Evolutionary conservation across 2,113 vertebrate genomes (phyloP).

Genomic region (Odocoileus virginianus): DNA sequence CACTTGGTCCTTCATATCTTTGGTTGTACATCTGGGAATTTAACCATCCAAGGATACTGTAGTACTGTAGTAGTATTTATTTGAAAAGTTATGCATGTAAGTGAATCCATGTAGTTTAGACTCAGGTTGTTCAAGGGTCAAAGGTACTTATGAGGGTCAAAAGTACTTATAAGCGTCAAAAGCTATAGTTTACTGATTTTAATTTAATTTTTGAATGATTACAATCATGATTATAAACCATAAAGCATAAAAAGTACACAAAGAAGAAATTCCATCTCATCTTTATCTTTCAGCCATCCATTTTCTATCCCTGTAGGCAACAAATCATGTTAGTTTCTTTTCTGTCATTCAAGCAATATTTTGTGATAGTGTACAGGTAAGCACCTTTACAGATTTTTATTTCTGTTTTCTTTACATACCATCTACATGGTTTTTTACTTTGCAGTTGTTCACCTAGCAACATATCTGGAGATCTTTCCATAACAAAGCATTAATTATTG

Average conservation of each 20-base stretch:
- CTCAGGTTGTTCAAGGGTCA: not conserved
- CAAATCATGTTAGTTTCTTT: not conserved
- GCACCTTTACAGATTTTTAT: not conserved
- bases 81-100: not conserved
- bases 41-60: not conserved
- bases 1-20: not conserved
- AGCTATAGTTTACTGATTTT: not conserved
- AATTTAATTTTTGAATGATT: not conserved
- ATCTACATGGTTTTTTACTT: not conserved
- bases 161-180: not conserved
- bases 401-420: not conserved
- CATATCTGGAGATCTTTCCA: not conserved
- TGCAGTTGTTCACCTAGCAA: not conserved
- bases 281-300: not conserved
- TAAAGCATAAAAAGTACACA: not conserved
- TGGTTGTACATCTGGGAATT: not conserved
- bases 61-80: not conserved
- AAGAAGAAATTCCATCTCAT: not conserved
- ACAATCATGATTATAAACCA: not conserved
- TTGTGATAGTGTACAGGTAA: not conserved
- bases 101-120: not conserved
- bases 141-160: not conserved
- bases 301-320: not conserved
- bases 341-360: not conserved
- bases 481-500: not conserved